phyloP scores from a whole-genome alignment of 2,113 vertebrate genomes.

The Cardinalis cardinalis region DNA sequence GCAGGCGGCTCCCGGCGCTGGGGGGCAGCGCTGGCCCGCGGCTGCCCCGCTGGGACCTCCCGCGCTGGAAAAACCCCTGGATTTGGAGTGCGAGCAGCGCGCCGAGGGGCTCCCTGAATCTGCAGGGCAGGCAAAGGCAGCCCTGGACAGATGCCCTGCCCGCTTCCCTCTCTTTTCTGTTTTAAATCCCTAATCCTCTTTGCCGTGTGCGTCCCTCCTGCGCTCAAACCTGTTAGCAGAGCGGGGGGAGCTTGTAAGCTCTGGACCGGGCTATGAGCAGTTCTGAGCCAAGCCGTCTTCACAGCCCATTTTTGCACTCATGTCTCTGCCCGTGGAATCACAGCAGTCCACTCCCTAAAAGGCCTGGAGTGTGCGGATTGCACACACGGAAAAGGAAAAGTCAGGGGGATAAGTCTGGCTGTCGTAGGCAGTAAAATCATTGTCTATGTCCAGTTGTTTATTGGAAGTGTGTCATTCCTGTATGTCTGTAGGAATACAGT shows the following conservation, averaged over 20 bases:
- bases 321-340: neutral
- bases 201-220: neutral
- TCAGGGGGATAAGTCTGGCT: accelerated
- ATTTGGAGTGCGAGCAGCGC: accelerated
- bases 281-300: neutral
- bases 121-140: neutral
- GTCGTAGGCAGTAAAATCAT: neutral
- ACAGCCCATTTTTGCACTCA: accelerated
- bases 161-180: neutral
- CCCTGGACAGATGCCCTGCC: neutral
- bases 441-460: accelerated
- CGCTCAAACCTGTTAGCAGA: accelerated
- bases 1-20: neutral
- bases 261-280: accelerated
- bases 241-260: neutral
- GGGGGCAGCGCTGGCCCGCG: constrained; percentile 40
- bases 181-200: neutral
- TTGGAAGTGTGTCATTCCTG: neutral
- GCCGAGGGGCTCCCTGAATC: neutral
- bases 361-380: neutral
- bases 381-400: neutral
- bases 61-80: accelerated
- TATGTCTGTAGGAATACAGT: neutral
- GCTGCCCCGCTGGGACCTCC: neutral
- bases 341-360: neutral